Percentiles rank a stretch among this genome's conserved stretches.
Evolutionary conservation across 2,113 vertebrate species (phyloP).

Genomic region (Nymphicus hollandicus): DNA sequence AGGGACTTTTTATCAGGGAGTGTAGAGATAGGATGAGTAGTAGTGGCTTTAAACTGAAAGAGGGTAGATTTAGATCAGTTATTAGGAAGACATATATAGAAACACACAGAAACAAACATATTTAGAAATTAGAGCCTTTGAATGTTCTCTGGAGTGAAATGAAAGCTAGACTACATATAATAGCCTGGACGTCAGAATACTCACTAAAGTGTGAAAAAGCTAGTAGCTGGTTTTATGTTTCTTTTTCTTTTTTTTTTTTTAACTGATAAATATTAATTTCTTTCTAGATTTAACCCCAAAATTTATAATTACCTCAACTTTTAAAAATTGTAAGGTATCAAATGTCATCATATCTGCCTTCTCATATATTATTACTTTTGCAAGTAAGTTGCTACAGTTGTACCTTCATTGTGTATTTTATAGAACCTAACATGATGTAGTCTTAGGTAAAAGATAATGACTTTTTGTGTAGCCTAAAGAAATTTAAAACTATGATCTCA

Average conservation of each 20-base stretch:
- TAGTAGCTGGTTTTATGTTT: neutral
- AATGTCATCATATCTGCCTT: neutral
- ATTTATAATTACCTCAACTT: neutral
- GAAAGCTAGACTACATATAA: neutral
- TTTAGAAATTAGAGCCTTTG: neutral
- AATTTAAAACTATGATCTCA: constrained; percentile 53
- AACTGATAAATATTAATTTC: neutral
- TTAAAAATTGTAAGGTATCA: neutral
- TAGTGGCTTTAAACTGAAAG: neutral
- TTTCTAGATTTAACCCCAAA: neutral
- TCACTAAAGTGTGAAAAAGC: neutral
- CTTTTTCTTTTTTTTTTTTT: rapidly evolving
- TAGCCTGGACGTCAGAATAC: neutral
- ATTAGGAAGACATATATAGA: neutral
- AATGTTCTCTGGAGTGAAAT: neutral
- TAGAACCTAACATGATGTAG: neutral
- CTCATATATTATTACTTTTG: neutral
- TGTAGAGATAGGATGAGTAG: neutral
- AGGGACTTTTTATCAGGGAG: neutral
- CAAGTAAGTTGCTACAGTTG: neutral
- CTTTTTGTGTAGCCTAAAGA: constrained; percentile 24
- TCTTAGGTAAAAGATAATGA: constrained; percentile 1
- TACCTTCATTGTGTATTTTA: neutral
- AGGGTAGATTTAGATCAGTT: neutral
- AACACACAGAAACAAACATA: neutral